These are phyloP conservation scores for Poeciliopsis paucimaculata DNA, from an alignment of 2,797 vertebrate genomes.

Conservation along the genomic window DNA sequence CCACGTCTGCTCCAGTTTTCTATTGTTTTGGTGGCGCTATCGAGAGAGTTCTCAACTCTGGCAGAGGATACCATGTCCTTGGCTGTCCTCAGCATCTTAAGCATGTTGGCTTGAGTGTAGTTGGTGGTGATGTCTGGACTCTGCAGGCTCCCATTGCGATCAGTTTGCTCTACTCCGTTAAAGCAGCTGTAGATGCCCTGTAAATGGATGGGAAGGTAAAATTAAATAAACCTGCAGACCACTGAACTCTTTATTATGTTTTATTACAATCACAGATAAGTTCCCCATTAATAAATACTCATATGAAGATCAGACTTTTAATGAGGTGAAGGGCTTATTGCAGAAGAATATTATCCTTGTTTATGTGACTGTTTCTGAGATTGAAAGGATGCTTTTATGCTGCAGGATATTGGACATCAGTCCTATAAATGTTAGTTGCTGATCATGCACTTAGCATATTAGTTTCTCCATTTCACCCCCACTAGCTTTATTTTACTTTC, in stretches of 20 bases:
- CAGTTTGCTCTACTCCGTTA: conserved; percentile 88
- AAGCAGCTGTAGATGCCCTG: conserved; percentile 99
- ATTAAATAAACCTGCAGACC: conserved; percentile 10
- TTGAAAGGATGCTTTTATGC: conserved; percentile 27
- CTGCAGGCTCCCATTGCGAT: conserved; percentile 74
- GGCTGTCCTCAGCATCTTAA: conserved; percentile 95
- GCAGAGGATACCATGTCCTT: conserved; percentile 94
- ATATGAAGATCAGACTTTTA: conserved; percentile 12
- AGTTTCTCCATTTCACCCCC: conserved; percentile 36
- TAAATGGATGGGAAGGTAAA: not conserved
- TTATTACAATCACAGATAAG: not conserved
- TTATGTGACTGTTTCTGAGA: conserved; percentile 21
- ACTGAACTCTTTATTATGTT: not conserved
- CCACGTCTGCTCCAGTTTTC: conserved; percentile 90
- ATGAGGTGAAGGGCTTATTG: conserved; percentile 7
- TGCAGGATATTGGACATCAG: conserved; percentile 24
- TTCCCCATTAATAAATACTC: conserved; percentile 8
- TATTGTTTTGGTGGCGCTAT: conserved; percentile 91
- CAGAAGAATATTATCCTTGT: conserved; percentile 14
- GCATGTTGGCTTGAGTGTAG: conserved; percentile 93
- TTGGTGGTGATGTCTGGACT: conserved; percentile 89
- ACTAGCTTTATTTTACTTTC: conserved; percentile 62
- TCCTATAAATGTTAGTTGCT: conserved; percentile 40
- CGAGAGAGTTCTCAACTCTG: conserved; percentile 90
- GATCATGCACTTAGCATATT: conserved; percentile 48